phyloP scores from a whole-genome alignment of 2,888 invertebrate genomes.

The Cephus sareptanus region DNA sequence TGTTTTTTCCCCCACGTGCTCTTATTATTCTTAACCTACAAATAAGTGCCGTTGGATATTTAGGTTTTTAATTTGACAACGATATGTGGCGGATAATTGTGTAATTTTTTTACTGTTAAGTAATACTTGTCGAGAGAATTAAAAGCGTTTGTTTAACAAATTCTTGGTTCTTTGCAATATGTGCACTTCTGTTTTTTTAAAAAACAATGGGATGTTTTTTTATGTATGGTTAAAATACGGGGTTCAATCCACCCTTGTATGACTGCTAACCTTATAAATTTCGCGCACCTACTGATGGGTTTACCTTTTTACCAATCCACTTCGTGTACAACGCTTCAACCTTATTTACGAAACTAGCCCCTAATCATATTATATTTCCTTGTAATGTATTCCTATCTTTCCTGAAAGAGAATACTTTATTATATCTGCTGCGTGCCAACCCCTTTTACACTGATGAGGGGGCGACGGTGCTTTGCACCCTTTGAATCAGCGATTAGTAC shows the following conservation, averaged over 20 bases:
- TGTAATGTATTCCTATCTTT: constrained; percentile 16
- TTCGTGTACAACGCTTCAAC: constrained; percentile 16
- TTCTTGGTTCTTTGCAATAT: not conserved
- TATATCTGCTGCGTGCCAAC: not conserved
- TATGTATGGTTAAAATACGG: not conserved
- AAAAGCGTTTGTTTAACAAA: too few relatives aligned
- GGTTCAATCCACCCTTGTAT: not conserved
- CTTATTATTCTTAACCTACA: not conserved
- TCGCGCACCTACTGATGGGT: not conserved
- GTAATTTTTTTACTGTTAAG: not conserved
- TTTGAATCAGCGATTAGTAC: not conserved
- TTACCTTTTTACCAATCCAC: constrained; percentile 26
- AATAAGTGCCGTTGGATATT: not conserved
- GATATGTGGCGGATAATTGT: not conserved
- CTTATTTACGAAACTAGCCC: constrained; percentile 25
- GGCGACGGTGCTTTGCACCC: not conserved
- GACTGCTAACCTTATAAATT: not conserved
- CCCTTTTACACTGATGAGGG: not conserved
- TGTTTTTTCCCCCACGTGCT: not conserved
- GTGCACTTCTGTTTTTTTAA: not conserved
- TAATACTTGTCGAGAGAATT: too few relatives aligned
- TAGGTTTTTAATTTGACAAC: not conserved
- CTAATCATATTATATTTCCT: constrained; percentile 22
- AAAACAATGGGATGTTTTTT: not conserved
- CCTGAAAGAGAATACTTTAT: constrained; percentile 51